These are phyloP conservation scores for Diloba caeruleocephala DNA, from an alignment of 2,888 invertebrate genomes.

Conservation along the genomic window DNA sequence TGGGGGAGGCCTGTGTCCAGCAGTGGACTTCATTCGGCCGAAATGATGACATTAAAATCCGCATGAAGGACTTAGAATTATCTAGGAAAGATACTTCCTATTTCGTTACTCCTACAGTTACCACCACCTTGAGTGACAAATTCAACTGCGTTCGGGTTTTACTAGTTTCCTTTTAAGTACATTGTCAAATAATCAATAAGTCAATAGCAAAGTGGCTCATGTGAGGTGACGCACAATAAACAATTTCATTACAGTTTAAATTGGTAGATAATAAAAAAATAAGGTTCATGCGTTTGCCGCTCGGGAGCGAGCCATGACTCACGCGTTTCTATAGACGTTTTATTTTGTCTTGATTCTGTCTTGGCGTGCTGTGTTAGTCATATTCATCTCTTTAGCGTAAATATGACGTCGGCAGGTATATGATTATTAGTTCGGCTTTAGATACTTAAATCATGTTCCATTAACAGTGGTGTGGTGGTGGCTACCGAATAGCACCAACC, in stretches of 20 bases:
- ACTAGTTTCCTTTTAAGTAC: conserved; percentile 22
- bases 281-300: conserved; percentile 58
- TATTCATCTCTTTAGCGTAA: conserved; percentile 52
- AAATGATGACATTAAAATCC: no score
- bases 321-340: conserved; percentile 61
- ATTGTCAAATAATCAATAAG: conserved; percentile 53
- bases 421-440: conserved; percentile 33
- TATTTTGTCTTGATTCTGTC: conserved; percentile 65
- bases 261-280: conserved; percentile 77
- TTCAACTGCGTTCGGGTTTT: conserved; percentile 8
- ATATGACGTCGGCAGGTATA: conserved; percentile 30
- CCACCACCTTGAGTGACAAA: not conserved
- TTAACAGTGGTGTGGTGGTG: no score
- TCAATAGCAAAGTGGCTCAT: conserved; percentile 49
- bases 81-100: not conserved
- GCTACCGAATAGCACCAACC: no score
- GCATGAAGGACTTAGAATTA: not conserved
- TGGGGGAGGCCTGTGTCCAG: no score
- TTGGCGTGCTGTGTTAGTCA: conserved; percentile 65
- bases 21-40: no score
- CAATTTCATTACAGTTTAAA: conserved; percentile 75
- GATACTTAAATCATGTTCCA: no score
- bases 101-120: conserved; percentile 1
- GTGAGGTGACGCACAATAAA: conserved; percentile 60
- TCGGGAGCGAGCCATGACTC: conserved; percentile 69